These are phyloP conservation scores for Phengaris alcon DNA, from an alignment of 2,888 invertebrate genomes.

Conservation along the genomic window DNA sequence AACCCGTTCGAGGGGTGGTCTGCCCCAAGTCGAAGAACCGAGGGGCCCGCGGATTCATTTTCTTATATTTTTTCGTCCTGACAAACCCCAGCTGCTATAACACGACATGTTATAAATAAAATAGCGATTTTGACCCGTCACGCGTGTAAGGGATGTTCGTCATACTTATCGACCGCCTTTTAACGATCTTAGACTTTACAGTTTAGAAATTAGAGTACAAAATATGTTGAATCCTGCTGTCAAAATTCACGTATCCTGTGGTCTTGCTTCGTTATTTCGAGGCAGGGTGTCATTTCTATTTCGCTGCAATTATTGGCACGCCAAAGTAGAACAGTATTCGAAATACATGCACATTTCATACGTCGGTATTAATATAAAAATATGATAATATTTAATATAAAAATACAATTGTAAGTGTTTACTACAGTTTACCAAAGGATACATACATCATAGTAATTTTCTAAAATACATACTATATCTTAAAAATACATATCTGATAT, in stretches of 20 bases:
- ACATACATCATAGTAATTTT: too few species aligned
- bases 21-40: constrained; percentile 50
- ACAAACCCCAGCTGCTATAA: constrained; percentile 76
- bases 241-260: constrained; percentile 36
- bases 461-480: too few species aligned
- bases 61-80: constrained; percentile 73
- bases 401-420: neutral
- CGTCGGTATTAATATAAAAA: neutral
- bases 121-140: constrained; percentile 78
- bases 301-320: constrained; percentile 74
- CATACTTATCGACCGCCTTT: constrained; percentile 44
- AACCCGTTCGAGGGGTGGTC: constrained; percentile 77
- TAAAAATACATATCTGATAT: too few species aligned
- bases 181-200: neutral
- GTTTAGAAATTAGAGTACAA: neutral
- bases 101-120: constrained; percentile 77
- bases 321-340: constrained; percentile 55
- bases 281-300: constrained; percentile 76
- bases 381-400: neutral
- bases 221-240: constrained; percentile 15
- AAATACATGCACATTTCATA: constrained; percentile 6
- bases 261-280: constrained; percentile 60
- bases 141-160: constrained; percentile 66
- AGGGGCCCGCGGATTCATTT: constrained; percentile 63
- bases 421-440: too few species aligned